A percentile compares a stretch with the other conserved stretches of the same genome.
phyloP scores from a whole-genome alignment of 2,797 vertebrate genomes.

The Antrozous pallidus region DNA sequence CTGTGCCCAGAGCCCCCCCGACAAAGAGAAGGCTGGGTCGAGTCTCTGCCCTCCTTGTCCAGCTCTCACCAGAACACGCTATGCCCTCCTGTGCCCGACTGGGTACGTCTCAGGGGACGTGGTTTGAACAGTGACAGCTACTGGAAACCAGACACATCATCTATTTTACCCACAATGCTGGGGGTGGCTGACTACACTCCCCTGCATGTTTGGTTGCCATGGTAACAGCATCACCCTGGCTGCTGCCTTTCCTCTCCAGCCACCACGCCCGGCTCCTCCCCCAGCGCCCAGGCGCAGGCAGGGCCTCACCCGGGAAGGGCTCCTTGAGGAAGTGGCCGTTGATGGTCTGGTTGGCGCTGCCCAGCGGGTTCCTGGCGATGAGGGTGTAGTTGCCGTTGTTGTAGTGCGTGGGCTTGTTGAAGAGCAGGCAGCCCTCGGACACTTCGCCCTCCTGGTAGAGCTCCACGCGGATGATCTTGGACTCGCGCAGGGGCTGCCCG shows the following conservation, averaged over 20 bases:
- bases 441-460: conserved; percentile 92
- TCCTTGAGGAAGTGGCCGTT: conserved; percentile 93
- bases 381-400: conserved; percentile 99
- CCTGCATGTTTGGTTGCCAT: rapidly evolving
- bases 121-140: background rate
- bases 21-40: background rate
- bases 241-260: background rate
- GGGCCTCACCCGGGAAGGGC: conserved; percentile 84
- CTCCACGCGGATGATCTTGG: conserved; percentile 90
- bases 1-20: background rate
- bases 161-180: rapidly evolving
- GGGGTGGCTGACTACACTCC: rapidly evolving
- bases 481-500: conserved; percentile 87
- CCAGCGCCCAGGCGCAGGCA: background rate
- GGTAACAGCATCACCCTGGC: rapidly evolving
- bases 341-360: conserved; percentile 92
- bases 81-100: rapidly evolving
- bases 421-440: conserved; percentile 94
- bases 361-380: conserved; percentile 92
- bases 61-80: rapidly evolving
- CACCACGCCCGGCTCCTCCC: rapidly evolving
- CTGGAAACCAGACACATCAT: background rate
- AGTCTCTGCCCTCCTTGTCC: background rate
- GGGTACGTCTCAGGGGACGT: background rate
- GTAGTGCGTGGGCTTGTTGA: conserved; percentile 96